These are phyloP conservation scores for Acromyrmex charruanus DNA, from an alignment of 1,140 invertebrate species.

Conservation along the genomic window DNA sequence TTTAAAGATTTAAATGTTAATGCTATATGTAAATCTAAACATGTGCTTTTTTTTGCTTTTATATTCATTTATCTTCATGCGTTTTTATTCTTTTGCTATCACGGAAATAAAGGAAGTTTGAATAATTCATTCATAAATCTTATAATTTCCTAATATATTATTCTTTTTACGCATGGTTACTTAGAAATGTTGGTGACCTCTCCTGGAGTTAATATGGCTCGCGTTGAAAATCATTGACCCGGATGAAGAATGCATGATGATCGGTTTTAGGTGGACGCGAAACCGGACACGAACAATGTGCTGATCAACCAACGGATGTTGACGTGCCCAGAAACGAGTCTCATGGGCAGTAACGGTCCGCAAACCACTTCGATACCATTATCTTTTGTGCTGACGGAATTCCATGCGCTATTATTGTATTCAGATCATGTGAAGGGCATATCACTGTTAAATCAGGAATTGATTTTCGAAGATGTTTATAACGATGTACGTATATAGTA, in stretches of 20 bases:
- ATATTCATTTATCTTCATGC: neutral
- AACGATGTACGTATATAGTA: conserved; percentile 87
- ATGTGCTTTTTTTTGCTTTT: neutral
- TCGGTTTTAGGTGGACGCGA: conserved; percentile 86
- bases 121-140: neutral
- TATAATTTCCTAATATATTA: neutral
- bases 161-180: neutral
- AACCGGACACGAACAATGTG: conserved; percentile 87
- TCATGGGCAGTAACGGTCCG: conserved; percentile 78
- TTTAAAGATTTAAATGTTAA: conserved; percentile 81
- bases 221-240: conserved; percentile 8
- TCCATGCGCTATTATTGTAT: conserved; percentile 95
- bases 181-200: neutral
- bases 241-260: conserved; percentile 58
- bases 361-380: conserved; percentile 87
- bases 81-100: too few species aligned
- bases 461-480: conserved; percentile 95
- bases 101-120: neutral
- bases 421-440: conserved; percentile 94
- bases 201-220: neutral
- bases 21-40: neutral
- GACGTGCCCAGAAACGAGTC: conserved; percentile 87
- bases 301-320: conserved; percentile 89
- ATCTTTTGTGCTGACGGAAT: conserved; percentile 95
- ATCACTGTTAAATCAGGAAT: conserved; percentile 94